Conservation (phyloP, 2,888 invertebrate genomes). For the Drosophila emarginata region DNA sequence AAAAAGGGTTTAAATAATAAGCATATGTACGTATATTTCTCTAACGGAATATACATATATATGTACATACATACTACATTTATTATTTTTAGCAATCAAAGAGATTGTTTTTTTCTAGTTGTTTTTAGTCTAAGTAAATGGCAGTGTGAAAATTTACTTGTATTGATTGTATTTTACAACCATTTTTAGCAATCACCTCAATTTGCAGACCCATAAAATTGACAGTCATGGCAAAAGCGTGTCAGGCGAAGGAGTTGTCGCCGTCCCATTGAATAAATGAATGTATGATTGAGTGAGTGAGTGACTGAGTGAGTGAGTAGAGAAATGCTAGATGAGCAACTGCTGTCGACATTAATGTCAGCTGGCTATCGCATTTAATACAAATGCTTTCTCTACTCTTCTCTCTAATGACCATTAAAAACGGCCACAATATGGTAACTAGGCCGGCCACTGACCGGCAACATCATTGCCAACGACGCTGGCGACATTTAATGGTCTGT, state of each 20-base stretch:
- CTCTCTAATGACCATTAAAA: conserved; percentile 52
- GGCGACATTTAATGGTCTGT: conserved; percentile 52
- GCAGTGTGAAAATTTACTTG: conserved; percentile 16
- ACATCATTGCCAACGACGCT: conserved; percentile 16
- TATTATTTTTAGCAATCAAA: too few relatives aligned
- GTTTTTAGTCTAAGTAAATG: neutral
- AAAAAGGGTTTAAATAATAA: too few relatives aligned
- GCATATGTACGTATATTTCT: too few relatives aligned
- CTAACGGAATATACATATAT: too few relatives aligned
- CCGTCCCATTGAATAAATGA: conserved; percentile 30
- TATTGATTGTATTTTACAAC: conserved; percentile 4
- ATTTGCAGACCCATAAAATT: conserved; percentile 57
- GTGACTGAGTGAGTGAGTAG: conserved; percentile 1
- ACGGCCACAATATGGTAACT: conserved; percentile 70
- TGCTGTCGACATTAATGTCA: conserved; percentile 60
- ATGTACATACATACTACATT: too few relatives aligned
- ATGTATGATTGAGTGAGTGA: neutral
- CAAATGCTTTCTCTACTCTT: conserved; percentile 36
- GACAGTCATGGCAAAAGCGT: conserved; percentile 33
- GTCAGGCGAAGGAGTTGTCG: conserved; percentile 24
- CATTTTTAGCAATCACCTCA: conserved; percentile 33
- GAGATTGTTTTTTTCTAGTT: neutral
- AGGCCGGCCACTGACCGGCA: conserved; percentile 70
- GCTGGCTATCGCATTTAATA: conserved; percentile 48
- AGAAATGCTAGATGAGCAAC: conserved; percentile 30